These are phyloP conservation scores for Eupithecia tripunctaria DNA, from an alignment of 2,888 invertebrate genomes.

Conservation along the genomic window DNA sequence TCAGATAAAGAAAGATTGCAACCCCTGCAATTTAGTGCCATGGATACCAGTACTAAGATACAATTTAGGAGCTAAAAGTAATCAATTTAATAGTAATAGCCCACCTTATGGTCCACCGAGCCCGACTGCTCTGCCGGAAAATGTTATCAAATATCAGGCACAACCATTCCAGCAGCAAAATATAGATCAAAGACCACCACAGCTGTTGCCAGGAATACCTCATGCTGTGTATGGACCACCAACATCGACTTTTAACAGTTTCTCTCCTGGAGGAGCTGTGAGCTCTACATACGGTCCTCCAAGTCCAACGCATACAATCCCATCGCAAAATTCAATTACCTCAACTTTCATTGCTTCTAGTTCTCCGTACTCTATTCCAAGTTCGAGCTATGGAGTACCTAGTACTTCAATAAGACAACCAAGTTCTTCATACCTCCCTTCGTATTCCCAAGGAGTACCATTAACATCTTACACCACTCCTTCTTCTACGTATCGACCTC, in stretches of 20 bases:
- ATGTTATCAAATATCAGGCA: slow-evolving; percentile 58
- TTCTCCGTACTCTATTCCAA: slow-evolving; percentile 53
- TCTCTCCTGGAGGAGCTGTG: slow-evolving; percentile 48
- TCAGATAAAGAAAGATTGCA: slow-evolving; percentile 85
- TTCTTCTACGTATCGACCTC: slow-evolving; percentile 58
- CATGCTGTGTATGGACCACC: slow-evolving; percentile 69
- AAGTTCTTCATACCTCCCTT: slow-evolving; percentile 48
- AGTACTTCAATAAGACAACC: slow-evolving; percentile 47
- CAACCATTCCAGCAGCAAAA: slow-evolving; percentile 58
- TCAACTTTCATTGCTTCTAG: slow-evolving; percentile 59
- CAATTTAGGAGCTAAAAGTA: slow-evolving; percentile 70
- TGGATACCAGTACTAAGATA: slow-evolving; percentile 90
- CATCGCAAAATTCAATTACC: slow-evolving; percentile 60
- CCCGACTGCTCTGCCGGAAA: slow-evolving; percentile 66
- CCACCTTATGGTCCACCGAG: slow-evolving; percentile 77
- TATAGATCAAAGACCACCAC: slow-evolving; percentile 53
- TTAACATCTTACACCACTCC: slow-evolving; percentile 49
- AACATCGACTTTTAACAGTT: slow-evolving; percentile 51
- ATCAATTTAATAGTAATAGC: slow-evolving; percentile 56
- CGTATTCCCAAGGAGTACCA: slow-evolving; percentile 49
- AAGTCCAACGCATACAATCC: slow-evolving; percentile 65
- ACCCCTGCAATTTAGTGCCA: slow-evolving; percentile 91
- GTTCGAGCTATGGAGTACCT: slow-evolving; percentile 51
- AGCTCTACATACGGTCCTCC: slow-evolving; percentile 71
- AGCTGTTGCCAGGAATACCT: slow-evolving; percentile 57